phyloP scores from a whole-genome alignment of 2,797 vertebrate genomes.

The Leptatherina wallacei region DNA sequence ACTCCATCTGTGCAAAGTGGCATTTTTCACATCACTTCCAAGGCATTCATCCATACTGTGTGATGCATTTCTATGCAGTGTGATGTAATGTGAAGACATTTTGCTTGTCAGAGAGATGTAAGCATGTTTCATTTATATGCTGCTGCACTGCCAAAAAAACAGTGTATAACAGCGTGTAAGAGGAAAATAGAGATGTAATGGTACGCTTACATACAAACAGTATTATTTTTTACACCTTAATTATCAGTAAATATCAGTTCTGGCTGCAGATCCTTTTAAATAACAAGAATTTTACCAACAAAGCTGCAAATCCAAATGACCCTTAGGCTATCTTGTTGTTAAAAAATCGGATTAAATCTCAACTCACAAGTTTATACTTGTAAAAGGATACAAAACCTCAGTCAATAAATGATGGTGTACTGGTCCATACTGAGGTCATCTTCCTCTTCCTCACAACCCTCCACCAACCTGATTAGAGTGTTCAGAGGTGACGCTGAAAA shows the following conservation, averaged over 20 bases:
- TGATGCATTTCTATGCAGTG: too few species aligned
- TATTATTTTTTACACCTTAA: background rate
- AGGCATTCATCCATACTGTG: too few species aligned
- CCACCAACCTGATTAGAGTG: conserved; percentile 28
- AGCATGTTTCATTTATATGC: background rate
- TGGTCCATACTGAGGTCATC: background rate
- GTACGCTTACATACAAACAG: too few species aligned
- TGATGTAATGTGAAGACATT: too few species aligned
- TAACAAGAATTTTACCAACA: background rate
- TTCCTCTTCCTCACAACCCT: conserved; percentile 33
- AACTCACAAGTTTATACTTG: conserved; percentile 22
- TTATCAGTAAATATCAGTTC: background rate
- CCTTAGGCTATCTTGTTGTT: too few species aligned
- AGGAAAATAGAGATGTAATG: background rate
- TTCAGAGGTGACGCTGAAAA: conserved; percentile 24
- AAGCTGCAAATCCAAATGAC: background rate
- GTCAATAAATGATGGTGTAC: conserved; percentile 21
- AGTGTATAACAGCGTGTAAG: background rate
- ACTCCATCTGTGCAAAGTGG: too few species aligned
- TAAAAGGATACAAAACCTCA: conserved; percentile 32
- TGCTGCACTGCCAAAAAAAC: background rate
- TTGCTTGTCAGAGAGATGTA: too few species aligned
- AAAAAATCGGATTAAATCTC: background rate
- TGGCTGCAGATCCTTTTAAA: background rate
- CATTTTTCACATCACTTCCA: too few species aligned